Evolutionary conservation across 2,797 vertebrate genomes (phyloP).

Genomic region (Emys orbicularis): DNA sequence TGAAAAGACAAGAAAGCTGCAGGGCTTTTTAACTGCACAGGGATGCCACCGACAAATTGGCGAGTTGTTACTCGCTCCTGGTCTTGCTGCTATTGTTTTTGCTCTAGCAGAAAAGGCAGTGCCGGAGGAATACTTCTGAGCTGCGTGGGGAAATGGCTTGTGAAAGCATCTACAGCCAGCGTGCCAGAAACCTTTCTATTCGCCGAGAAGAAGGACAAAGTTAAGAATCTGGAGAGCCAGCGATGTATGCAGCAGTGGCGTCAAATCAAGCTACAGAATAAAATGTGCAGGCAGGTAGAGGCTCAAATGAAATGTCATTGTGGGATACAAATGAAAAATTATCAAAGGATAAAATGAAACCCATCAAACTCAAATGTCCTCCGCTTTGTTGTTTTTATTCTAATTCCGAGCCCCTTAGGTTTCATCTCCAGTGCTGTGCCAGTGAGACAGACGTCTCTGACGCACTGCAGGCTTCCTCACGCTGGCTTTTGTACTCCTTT

Average conservation of each 20-base stretch:
- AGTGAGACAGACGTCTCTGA: slow-evolving; percentile 43
- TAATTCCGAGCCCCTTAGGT: slow-evolving; percentile 61
- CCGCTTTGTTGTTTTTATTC: slow-evolving; percentile 66
- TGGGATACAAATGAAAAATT: slow-evolving; percentile 65
- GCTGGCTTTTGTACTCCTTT: slow-evolving; percentile 17
- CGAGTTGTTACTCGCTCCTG: slow-evolving; percentile 45
- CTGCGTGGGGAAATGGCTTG: slow-evolving; percentile 67
- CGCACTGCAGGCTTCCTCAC: neutral
- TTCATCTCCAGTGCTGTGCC: slow-evolving; percentile 55
- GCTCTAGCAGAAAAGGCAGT: slow-evolving; percentile 42
- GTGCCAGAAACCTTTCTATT: slow-evolving; percentile 63
- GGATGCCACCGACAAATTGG: slow-evolving; percentile 66
- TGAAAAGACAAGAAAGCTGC: neutral
- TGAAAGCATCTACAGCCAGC: slow-evolving; percentile 60
- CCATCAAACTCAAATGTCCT: slow-evolving; percentile 71
- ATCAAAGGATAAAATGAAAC: slow-evolving; percentile 64
- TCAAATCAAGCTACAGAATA: slow-evolving; percentile 69
- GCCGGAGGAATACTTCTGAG: slow-evolving; percentile 71
- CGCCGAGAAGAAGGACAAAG: slow-evolving; percentile 71
- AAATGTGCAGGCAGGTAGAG: slow-evolving; percentile 72
- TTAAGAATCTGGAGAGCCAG: slow-evolving; percentile 33
- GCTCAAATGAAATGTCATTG: slow-evolving; percentile 53
- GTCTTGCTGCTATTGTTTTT: slow-evolving; percentile 26
- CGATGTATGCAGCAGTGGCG: slow-evolving; percentile 60
- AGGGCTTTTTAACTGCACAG: slow-evolving; percentile 47